phyloP scores from a whole-genome alignment of 2,888 invertebrate species.

The Macrophya annulata region DNA sequence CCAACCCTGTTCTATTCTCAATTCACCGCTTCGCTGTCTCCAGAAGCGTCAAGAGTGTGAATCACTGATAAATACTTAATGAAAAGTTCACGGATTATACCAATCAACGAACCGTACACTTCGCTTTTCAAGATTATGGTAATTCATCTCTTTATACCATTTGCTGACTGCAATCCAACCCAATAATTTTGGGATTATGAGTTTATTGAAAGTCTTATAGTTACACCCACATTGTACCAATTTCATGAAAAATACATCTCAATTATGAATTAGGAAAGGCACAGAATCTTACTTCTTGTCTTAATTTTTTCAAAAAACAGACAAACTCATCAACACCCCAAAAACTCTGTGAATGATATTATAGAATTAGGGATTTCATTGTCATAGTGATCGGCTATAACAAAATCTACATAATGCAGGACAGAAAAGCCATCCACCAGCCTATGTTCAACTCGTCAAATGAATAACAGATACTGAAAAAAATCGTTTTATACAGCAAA shows the following conservation, averaged over 20 bases:
- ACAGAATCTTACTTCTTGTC: not conserved
- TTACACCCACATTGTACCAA: not conserved
- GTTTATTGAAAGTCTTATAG: not conserved
- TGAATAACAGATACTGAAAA: not conserved
- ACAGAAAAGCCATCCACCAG: not conserved
- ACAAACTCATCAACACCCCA: not conserved
- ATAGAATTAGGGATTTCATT: no score
- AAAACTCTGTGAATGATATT: not conserved
- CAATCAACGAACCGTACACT: conserved; percentile 30
- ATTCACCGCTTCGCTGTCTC: conserved; percentile 15
- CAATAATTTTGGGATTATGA: not conserved
- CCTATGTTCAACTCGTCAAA: not conserved
- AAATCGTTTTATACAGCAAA: not conserved
- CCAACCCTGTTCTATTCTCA: conserved; percentile 10
- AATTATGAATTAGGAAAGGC: not conserved
- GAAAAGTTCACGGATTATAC: conserved; percentile 51
- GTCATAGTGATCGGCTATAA: not conserved
- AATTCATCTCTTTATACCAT: conserved; percentile 22
- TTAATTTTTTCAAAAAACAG: not conserved
- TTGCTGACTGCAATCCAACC: not conserved
- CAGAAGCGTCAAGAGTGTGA: conserved; percentile 30
- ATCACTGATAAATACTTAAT: conserved; percentile 53
- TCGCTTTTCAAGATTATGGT: conserved; percentile 30
- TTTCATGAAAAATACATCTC: not conserved
- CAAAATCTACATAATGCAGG: not conserved